A percentile compares a stretch with the other conserved stretches of the same genome.
These are phyloP conservation scores for Liolophura sinensis DNA, from an alignment of 1,140 invertebrate species.

Conservation along the genomic window DNA sequence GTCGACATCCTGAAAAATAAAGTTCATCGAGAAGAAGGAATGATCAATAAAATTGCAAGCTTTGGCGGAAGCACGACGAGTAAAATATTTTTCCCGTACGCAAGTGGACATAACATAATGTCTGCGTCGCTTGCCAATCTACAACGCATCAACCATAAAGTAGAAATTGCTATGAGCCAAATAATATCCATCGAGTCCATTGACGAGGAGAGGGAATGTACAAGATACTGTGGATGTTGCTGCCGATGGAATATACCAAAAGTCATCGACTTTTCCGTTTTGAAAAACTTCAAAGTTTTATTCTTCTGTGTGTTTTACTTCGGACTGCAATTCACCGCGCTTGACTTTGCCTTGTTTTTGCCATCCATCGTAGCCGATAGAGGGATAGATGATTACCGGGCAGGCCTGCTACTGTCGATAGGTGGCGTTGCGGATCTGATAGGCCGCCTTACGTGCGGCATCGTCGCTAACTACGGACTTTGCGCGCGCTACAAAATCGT, in stretches of 20 bases:
- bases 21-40: too few relatives aligned
- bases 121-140: too few relatives aligned
- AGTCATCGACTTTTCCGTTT: slow-evolving; percentile 37
- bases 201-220: too few relatives aligned
- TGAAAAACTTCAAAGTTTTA: slow-evolving; percentile 33
- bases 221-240: too few relatives aligned
- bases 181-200: too few relatives aligned
- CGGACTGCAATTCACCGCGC: slow-evolving; percentile 41
- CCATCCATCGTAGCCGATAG: slow-evolving; percentile 22
- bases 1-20: too few relatives aligned
- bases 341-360: slow-evolving; percentile 46
- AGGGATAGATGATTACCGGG: slow-evolving; percentile 31
- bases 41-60: too few relatives aligned
- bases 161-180: too few relatives aligned
- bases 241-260: neutral
- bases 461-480: slow-evolving; percentile 33
- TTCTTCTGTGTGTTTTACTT: slow-evolving; percentile 35
- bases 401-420: slow-evolving; percentile 37
- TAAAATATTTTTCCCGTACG: too few relatives aligned
- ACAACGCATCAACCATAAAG: too few relatives aligned
- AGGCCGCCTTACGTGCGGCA: slow-evolving; percentile 32
- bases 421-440: slow-evolving; percentile 41
- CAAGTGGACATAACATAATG: too few relatives aligned
- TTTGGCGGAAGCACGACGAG: too few relatives aligned
- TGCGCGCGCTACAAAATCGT: slow-evolving; percentile 41